These are phyloP conservation scores for Pituophis catenifer DNA, from an alignment of 2,113 vertebrate species.

Conservation along the genomic window DNA sequence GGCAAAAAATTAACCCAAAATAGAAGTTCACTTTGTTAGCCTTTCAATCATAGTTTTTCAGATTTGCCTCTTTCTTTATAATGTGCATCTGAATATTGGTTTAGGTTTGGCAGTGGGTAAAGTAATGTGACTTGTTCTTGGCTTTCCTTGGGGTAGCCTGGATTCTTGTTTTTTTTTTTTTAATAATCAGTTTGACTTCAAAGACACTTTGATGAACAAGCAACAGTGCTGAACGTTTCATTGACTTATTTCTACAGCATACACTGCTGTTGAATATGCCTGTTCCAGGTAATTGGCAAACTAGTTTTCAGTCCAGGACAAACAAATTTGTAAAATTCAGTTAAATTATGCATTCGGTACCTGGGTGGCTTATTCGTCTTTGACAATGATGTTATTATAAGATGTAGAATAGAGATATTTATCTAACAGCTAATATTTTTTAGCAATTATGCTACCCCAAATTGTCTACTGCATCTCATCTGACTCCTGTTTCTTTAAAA, in stretches of 20 bases:
- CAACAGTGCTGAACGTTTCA: neutral
- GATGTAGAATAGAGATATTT: neutral
- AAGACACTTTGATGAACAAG: neutral
- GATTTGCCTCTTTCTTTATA: neutral
- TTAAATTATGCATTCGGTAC: neutral
- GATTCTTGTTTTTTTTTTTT: neutral
- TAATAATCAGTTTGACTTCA: neutral
- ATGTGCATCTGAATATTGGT: neutral
- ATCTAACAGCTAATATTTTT: neutral
- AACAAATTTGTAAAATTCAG: neutral
- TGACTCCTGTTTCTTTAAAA: constrained; percentile 10
- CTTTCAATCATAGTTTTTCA: neutral
- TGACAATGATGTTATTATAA: neutral
- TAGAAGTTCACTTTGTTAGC: neutral
- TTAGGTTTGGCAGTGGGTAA: neutral
- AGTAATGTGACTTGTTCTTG: neutral
- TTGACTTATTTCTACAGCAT: neutral
- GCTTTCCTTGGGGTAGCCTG: neutral
- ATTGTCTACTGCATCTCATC: neutral
- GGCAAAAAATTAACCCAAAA: neutral
- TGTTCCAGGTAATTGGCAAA: neutral
- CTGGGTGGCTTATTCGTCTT: neutral
- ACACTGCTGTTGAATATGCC: too few relatives aligned
- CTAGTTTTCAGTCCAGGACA: neutral
- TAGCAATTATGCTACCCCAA: neutral